Conservation (phyloP, 2,797 vertebrate species). For the Hylomyscus alleni region DNA sequence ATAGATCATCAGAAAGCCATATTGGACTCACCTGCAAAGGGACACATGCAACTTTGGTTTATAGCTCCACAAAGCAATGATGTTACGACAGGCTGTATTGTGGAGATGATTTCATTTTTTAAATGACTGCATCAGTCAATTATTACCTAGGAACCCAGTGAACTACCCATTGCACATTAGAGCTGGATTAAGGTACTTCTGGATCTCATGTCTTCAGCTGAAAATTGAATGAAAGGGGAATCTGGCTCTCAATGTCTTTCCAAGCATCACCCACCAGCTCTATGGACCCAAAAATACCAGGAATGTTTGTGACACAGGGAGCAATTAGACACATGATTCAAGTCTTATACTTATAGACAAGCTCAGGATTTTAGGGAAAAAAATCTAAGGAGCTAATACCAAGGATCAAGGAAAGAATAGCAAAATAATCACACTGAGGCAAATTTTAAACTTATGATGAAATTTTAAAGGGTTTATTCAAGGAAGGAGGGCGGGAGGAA, state of each 20-base stretch:
- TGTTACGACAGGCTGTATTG: background rate
- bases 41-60: background rate
- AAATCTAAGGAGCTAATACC: constrained; percentile 2
- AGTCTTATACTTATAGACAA: background rate
- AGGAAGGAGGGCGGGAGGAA: background rate
- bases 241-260: background rate
- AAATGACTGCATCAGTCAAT: no score
- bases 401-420: background rate
- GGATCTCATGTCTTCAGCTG: background rate
- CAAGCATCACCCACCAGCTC: background rate
- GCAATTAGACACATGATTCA: background rate
- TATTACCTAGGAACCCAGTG: background rate
- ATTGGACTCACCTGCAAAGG: background rate
- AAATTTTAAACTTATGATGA: constrained; percentile 4
- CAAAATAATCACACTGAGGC: background rate
- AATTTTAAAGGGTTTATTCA: background rate
- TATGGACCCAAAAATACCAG: background rate
- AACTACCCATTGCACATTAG: background rate
- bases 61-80: background rate
- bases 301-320: background rate
- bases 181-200: background rate
- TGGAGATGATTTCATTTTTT: background rate
- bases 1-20: background rate
- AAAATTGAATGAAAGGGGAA: background rate
- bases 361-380: background rate